Percentiles rank a stretch among this genome's conserved stretches.
Evolutionary conservation across 2,797 vertebrate genomes (phyloP).

Genomic region (Enteromius paludinosus): DNA sequence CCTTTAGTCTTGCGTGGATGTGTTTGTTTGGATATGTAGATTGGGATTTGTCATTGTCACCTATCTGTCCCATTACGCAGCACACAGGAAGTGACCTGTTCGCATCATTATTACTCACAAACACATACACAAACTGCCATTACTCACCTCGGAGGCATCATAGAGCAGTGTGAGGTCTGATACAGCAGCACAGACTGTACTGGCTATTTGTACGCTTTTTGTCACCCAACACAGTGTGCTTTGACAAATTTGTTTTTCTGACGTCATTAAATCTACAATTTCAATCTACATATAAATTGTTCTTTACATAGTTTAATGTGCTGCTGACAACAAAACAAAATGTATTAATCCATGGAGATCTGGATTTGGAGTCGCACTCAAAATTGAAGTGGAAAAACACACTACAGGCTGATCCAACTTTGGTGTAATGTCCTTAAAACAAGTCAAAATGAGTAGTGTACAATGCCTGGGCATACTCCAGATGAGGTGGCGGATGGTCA

Average conservation of each 20-base stretch:
- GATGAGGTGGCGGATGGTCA: too few species aligned
- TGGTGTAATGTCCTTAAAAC: too few species aligned
- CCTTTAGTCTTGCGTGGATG: constrained; percentile 7
- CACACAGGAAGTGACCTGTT: constrained; percentile 53
- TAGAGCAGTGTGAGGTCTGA: not conserved
- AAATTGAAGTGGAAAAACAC: too few species aligned
- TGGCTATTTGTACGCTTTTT: not conserved
- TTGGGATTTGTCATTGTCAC: constrained; percentile 48
- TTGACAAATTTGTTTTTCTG: not conserved
- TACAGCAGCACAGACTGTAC: constrained; percentile 13
- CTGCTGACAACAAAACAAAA: too few species aligned
- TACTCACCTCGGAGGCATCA: constrained; percentile 33
- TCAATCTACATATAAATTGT: too few species aligned
- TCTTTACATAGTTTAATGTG: too few species aligned
- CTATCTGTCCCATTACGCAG: constrained; percentile 50
- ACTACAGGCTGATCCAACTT: too few species aligned
- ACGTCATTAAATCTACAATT: not conserved
- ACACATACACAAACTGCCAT: constrained; percentile 9
- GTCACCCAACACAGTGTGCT: not conserved
- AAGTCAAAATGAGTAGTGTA: not conserved
- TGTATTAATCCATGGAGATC: too few species aligned
- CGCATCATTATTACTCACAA: constrained; percentile 36
- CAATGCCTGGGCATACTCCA: too few species aligned
- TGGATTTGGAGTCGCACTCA: too few species aligned
- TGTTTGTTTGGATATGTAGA: constrained; percentile 22